A percentile compares a stretch with the other conserved stretches of the same genome.
phyloP scores from a whole-genome alignment of 2,888 invertebrate species.

The Philereme vetulata region DNA sequence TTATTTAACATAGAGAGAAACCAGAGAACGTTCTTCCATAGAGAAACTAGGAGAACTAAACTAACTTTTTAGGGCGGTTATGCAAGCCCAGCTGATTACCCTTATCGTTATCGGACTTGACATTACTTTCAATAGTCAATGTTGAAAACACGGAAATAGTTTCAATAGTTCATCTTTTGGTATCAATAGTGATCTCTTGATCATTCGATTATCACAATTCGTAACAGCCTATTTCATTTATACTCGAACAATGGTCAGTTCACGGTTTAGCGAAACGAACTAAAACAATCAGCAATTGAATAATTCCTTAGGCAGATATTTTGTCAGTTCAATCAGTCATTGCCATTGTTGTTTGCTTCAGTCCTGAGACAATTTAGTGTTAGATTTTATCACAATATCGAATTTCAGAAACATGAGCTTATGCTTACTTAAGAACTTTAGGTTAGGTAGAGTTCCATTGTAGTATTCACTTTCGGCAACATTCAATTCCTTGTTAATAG shows the following conservation, averaged over 20 bases:
- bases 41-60: no score
- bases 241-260: conserved; percentile 73
- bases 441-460: not conserved
- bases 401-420: conserved; percentile 23
- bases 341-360: conserved; percentile 32
- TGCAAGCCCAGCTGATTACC: not conserved
- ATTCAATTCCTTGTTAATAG: no score
- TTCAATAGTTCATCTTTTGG: conserved; percentile 55
- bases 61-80: no score
- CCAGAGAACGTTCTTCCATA: no score
- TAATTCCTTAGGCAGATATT: conserved; percentile 46
- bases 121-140: conserved; percentile 2
- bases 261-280: conserved; percentile 69
- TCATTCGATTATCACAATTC: conserved; percentile 67
- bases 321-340: conserved; percentile 40
- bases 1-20: no score
- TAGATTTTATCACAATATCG: conserved; percentile 21
- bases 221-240: conserved; percentile 68
- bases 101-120: not conserved
- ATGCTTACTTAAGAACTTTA: conserved; percentile 4
- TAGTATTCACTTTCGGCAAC: conserved; percentile 4
- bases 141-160: conserved; percentile 50
- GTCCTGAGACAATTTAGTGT: conserved; percentile 22
- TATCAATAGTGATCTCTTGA: conserved; percentile 58
- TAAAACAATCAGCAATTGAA: conserved; percentile 57